Conservation (phyloP, 2,797 vertebrate genomes). For the Sardinella longiceps region DNA sequence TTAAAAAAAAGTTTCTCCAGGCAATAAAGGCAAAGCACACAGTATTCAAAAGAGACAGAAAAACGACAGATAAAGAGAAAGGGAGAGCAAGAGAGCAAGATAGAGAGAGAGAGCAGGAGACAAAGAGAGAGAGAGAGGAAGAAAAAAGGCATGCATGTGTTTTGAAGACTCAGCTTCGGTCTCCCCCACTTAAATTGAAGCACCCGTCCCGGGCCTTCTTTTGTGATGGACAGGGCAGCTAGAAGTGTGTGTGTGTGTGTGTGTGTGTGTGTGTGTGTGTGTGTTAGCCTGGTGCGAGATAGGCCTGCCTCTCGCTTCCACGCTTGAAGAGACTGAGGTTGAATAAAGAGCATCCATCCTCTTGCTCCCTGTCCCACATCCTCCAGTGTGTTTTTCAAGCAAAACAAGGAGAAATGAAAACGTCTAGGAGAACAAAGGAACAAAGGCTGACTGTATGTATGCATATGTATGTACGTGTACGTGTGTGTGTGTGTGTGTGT, state of each 20-base stretch:
- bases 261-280: slow-evolving; percentile 14
- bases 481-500: background rate
- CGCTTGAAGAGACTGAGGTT: slow-evolving; percentile 60
- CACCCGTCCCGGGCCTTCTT: slow-evolving; percentile 55
- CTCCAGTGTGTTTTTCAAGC: slow-evolving; percentile 61
- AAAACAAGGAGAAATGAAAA: slow-evolving; percentile 61
- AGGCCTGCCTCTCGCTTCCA: slow-evolving; percentile 13
- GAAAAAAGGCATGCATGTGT: slow-evolving; percentile 37
- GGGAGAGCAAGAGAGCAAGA: background rate
- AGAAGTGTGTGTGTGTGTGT: background rate
- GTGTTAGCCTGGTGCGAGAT: background rate
- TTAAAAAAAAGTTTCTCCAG: slow-evolving; percentile 72
- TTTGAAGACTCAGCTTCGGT: slow-evolving; percentile 50
- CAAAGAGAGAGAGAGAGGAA: background rate
- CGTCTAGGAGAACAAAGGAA: slow-evolving; percentile 51
- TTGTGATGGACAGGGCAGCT: slow-evolving; percentile 58
- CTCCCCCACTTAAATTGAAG: slow-evolving; percentile 65
- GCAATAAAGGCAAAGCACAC: slow-evolving; percentile 65
- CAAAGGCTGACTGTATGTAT: slow-evolving; percentile 53
- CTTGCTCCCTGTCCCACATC: slow-evolving; percentile 57
- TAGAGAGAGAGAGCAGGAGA: background rate
- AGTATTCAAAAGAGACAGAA: slow-evolving; percentile 38
- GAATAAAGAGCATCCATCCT: slow-evolving; percentile 59
- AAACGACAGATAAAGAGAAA: slow-evolving; percentile 30
- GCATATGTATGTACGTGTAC: background rate